Evolutionary conservation across 2,888 invertebrate genomes (phyloP), one percentile per base, ranked within the genome.

Genomic region (Dicyrtomina minuta): DNA sequence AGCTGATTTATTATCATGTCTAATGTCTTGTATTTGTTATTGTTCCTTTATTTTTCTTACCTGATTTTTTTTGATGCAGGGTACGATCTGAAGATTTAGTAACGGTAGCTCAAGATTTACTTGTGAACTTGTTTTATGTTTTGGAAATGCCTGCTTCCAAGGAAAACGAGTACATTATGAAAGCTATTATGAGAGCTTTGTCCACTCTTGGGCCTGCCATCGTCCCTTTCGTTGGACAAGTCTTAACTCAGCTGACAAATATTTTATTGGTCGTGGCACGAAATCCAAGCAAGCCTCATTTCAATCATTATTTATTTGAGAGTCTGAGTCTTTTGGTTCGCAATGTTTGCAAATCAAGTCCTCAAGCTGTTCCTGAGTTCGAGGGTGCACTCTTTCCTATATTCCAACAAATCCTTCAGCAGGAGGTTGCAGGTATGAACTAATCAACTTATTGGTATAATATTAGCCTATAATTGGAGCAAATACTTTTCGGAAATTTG

Each of bases 151-250:
- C 88, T 0, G 88, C 89, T 3, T 91, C 92, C 0, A 88, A 89
- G 75, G 96, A 98, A 84, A 98, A 98, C 82, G 97, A 98, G 82
- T 98, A 99, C 81, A 88, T 93, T 8, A 99, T 99, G 96, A 97
- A 96, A 86, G 95, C 95, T 1, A 88, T 97, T n/a, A 93, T 97
- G 88, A 87, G 96, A 72, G 89, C 89, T 60, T 88, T 96, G 80
- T 88, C 90, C 0, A 87, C 90, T 22, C 84, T 96, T 17, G 92
- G 95, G 82, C 92, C 91, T 41, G 86, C 85, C 10, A 87, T 92
- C 17, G 86, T 96, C 79, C 90, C 92, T 15, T 91, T 87, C 81
- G 85, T 96, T 80, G 88, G 87, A 27, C 87, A 88, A n/a, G 86
- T 94, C 2, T 82, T 97, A 73, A 91, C 92, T 0, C 90, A 92